These are phyloP conservation scores for Germaria angustata DNA, from an alignment of 2,888 invertebrate genomes.

Conservation along the genomic window DNA sequence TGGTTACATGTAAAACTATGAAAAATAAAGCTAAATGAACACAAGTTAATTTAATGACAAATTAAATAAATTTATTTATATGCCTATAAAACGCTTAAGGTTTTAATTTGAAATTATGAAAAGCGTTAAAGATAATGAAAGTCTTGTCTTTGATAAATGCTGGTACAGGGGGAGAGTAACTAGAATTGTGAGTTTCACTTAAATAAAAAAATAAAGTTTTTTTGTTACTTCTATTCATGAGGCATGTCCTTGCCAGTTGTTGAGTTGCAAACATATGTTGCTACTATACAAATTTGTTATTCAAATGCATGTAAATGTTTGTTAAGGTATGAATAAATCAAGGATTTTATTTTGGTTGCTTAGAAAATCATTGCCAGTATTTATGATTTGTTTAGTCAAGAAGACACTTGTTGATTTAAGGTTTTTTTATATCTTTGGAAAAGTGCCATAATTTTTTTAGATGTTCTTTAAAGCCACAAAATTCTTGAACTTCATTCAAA, in stretches of 20 bases:
- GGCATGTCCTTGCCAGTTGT: constrained; percentile 4
- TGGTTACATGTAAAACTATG: constrained; percentile 56
- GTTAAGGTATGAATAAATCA: constrained; percentile 16
- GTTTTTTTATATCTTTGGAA: constrained; percentile 6
- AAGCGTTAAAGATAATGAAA: constrained; percentile 49
- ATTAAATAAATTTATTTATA: constrained; percentile 66
- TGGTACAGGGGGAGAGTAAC: neutral
- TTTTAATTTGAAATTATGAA: constrained; percentile 63
- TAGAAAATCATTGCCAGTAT: constrained; percentile 56
- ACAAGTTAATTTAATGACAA: constrained; percentile 63
- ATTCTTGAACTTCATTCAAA: constrained; percentile 6
- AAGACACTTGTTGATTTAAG: constrained; percentile 45
- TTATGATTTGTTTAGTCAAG: constrained; percentile 24
- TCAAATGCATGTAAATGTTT: neutral
- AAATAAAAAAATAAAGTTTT: neutral
- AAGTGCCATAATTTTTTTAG: neutral
- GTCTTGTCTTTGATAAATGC: neutral
- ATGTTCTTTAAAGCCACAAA: neutral
- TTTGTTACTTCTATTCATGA: neutral
- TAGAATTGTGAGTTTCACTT: neutral
- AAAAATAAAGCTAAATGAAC: constrained; percentile 15
- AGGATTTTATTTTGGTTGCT: neutral
- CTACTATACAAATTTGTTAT: neutral
- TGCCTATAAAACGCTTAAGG: constrained; percentile 55
- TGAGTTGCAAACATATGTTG: constrained; percentile 11